Evolutionary conservation across 2,797 vertebrate species (phyloP).

Genomic region (Ctenochaetus hawaiiensis): DNA sequence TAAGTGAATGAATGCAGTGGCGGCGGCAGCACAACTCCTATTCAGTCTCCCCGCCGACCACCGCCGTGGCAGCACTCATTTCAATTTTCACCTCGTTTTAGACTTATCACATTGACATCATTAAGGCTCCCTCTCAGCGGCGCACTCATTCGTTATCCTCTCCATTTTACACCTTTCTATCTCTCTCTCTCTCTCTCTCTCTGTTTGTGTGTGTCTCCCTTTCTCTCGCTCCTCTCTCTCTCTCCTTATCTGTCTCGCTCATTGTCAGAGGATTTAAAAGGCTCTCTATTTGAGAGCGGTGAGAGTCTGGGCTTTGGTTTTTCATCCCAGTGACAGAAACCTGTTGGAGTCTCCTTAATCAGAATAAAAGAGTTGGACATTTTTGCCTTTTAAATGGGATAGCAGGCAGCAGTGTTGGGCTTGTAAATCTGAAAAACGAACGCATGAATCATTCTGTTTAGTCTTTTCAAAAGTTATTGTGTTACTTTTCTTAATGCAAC

Average conservation of each 20-base stretch:
- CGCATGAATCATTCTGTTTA: conserved; percentile 53
- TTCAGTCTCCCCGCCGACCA: conserved; percentile 63
- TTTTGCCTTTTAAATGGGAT: conserved; percentile 54
- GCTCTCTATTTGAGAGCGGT: conserved; percentile 71
- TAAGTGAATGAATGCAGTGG: conserved; percentile 55
- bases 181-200: conserved; percentile 39
- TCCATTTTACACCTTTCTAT: conserved; percentile 77
- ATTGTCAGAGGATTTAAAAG: conserved; percentile 79
- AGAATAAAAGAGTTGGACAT: conserved; percentile 63
- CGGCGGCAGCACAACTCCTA: conserved; percentile 29
- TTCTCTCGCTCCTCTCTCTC: conserved; percentile 39
- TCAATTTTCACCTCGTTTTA: conserved; percentile 79
- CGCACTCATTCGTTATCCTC: conserved; percentile 78
- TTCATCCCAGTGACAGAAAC: conserved; percentile 77
- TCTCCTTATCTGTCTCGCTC: conserved; percentile 73
- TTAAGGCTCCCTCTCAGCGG: conserved; percentile 78
- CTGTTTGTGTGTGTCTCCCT: conserved; percentile 50
- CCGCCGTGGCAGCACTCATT: conserved; percentile 69
- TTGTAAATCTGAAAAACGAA: conserved; percentile 62
- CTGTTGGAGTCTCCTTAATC: conserved; percentile 76
- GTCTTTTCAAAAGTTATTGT: conserved; percentile 48
- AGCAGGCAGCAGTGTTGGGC: conserved; percentile 27
- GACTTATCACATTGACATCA: conserved; percentile 81
- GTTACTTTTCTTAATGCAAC: conserved; percentile 30
- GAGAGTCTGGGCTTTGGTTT: conserved; percentile 76